Evolutionary conservation across 2,888 invertebrate genomes (phyloP), one percentile per base, ranked within the genome.

Genomic region (Antheraea assamensis): DNA sequence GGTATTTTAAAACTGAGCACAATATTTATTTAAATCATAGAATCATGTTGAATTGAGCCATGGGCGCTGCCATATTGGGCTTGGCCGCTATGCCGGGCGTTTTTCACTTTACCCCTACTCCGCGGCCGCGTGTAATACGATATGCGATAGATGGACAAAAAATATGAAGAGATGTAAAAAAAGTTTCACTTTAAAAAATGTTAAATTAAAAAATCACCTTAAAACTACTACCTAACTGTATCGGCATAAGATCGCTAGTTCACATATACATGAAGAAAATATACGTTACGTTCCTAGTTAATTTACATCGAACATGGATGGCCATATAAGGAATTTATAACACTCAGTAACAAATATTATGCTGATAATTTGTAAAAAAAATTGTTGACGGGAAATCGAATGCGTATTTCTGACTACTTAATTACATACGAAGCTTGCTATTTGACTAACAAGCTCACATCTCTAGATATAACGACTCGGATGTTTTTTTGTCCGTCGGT

Each of bases 401-500:
- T 35, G 35, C 35, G 35, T 68, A 64, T 19, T 64, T 64, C 61
- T 30, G 10, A 24, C 68, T 61, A 31, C 52, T 52, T 71, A 74
- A 58, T 31, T 35, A 49, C 47, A 42, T 15, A 47, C 27, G 71
- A 55, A 47, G 71, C 61, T 31, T 52, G 31, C 64, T 71, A 52
- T 71, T 71, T 71, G n/a, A 74, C 71, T 71, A 74, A 74, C 66
- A 64, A 74, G 80, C 82, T 83, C 81, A 81, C 82, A 79, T 82
- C 78, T 77, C 77, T 30, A 81, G 76, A 79, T 79, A 81, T 81
- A 78, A 76, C 75, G 79, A 80, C 78, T 76, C 79, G 76, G 79
- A 79, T 77, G 85, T 85, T 85, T 78, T 86, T 84, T 85, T 83
- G 76, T 79, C 76, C 81, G 78, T 78, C 74, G 76, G 76, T 74